Percentiles rank a stretch among this genome's conserved stretches.
Evolutionary conservation across 2,797 vertebrate genomes (phyloP).

Genomic region (Columba guinea): DNA sequence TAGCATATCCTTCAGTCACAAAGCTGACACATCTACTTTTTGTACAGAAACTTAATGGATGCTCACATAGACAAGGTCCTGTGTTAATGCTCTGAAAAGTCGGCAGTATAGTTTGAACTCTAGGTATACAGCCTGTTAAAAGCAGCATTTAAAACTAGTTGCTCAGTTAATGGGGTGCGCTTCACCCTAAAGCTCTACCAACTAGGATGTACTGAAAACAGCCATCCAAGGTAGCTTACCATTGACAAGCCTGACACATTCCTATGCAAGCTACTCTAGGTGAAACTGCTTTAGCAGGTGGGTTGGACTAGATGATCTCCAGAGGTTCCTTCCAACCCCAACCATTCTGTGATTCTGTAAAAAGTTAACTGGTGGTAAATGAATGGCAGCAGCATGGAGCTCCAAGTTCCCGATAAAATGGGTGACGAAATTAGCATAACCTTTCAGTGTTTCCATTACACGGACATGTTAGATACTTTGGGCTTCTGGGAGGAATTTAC

Average conservation of each 20-base stretch:
- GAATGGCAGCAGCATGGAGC: background rate
- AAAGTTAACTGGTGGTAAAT: background rate
- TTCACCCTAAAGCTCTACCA: background rate
- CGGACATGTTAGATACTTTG: background rate
- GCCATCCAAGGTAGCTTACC: background rate
- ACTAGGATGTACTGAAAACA: background rate
- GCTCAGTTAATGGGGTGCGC: background rate
- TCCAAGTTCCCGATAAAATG: background rate
- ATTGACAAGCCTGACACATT: background rate
- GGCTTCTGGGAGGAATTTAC: background rate
- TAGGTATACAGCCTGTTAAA: background rate
- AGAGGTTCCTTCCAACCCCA: too few species aligned
- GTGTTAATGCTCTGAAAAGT: background rate
- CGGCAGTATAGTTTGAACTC: background rate
- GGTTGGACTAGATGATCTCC: too few species aligned
- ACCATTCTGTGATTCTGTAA: background rate
- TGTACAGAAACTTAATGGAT: background rate
- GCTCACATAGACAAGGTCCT: rapidly evolving
- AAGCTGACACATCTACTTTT: background rate
- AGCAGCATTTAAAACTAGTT: background rate
- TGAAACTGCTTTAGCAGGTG: too few species aligned
- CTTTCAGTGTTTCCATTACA: background rate
- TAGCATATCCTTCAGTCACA: background rate
- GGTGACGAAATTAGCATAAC: background rate
- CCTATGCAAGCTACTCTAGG: too few species aligned